These are phyloP conservation scores for Parnassius smintheus DNA, from an alignment of 2,888 invertebrate species.

Conservation along the genomic window DNA sequence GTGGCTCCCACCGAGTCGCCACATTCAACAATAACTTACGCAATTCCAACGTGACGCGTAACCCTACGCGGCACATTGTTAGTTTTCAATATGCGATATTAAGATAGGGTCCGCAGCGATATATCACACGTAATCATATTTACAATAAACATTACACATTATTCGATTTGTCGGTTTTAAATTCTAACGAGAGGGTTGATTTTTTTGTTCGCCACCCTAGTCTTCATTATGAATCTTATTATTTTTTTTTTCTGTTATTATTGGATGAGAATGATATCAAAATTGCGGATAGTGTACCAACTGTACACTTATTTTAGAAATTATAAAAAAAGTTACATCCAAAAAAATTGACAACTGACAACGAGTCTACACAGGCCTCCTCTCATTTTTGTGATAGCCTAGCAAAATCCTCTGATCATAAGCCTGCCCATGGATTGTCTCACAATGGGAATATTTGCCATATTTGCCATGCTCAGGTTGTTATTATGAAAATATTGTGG, in stretches of 20 bases:
- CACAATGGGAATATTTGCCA: too few species aligned
- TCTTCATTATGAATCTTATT: slow-evolving; percentile 2
- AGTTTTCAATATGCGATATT: slow-evolving; percentile 24
- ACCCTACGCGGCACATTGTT: slow-evolving; percentile 21
- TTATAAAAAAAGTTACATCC: too few species aligned
- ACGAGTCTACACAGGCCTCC: too few species aligned
- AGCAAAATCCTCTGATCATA: too few species aligned
- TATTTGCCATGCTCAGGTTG: too few species aligned
- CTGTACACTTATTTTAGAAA: too few species aligned
- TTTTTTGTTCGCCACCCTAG: neutral
- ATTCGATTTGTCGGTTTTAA: slow-evolving; percentile 47
- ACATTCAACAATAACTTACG: neutral
- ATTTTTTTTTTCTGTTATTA: neutral
- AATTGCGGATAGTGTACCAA: too few species aligned
- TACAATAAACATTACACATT: slow-evolving; percentile 46
- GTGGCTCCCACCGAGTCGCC: neutral
- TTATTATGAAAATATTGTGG: too few species aligned
- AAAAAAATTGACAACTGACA: too few species aligned
- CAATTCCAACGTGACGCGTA: slow-evolving; percentile 12
- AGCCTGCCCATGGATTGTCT: too few species aligned
- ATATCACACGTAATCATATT: slow-evolving; percentile 46
- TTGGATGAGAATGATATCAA: too few species aligned
- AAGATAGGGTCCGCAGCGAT: slow-evolving; percentile 30
- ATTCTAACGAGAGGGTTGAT: slow-evolving; percentile 26
- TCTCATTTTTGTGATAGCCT: too few species aligned